These are phyloP conservation scores for Sipha maydis DNA, from an alignment of 2,888 invertebrate species.

Conservation along the genomic window DNA sequence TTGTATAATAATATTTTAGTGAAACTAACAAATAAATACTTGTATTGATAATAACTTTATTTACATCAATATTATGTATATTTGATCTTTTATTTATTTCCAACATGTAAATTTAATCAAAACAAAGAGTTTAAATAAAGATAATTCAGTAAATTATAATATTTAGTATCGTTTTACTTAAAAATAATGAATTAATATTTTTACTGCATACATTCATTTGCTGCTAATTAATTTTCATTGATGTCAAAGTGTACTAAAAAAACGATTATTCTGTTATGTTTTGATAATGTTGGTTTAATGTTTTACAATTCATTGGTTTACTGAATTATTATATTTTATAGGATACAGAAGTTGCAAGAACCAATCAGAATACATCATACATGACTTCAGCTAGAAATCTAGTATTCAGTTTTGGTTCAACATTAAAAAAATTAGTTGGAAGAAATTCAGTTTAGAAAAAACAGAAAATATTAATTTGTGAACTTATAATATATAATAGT, in stretches of 20 bases:
- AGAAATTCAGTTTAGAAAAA: slow-evolving; percentile 46
- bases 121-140: neutral
- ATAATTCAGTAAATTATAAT: too few species aligned
- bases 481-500: neutral
- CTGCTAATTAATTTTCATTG: too few species aligned
- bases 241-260: too few species aligned
- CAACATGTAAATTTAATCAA: neutral
- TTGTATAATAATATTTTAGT: too few species aligned
- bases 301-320: neutral
- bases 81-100: neutral
- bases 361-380: slow-evolving; percentile 33
- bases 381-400: slow-evolving; percentile 57
- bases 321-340: neutral
- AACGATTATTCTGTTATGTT: neutral
- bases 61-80: neutral
- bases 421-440: slow-evolving; percentile 57
- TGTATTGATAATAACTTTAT: too few species aligned
- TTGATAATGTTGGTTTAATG: neutral
- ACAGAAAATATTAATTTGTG: neutral
- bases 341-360: slow-evolving; percentile 50
- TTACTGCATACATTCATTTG: too few species aligned
- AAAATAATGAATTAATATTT: too few species aligned
- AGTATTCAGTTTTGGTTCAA: slow-evolving; percentile 53
- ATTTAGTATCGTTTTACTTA: too few species aligned
- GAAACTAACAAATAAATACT: too few species aligned